Evolutionary conservation across 2,113 vertebrate species (phyloP).

Genomic region (Athene cunicularia): DNA sequence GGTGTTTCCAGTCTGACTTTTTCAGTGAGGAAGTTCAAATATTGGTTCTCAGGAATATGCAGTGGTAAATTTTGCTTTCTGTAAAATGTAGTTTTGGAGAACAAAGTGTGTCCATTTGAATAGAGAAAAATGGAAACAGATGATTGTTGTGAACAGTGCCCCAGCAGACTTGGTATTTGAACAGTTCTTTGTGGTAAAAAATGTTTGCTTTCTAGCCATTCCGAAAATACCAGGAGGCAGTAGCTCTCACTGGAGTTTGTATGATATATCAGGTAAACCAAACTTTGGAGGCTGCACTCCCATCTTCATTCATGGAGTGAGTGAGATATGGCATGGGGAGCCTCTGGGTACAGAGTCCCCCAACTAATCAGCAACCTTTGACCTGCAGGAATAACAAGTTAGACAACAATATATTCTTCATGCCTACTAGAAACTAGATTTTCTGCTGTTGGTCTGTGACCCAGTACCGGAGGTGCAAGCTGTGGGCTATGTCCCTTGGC

Average conservation of each 20-base stretch:
- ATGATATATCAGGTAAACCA: not conserved
- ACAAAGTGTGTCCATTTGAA: not conserved
- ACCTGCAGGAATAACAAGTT: not conserved
- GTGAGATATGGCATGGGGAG: accelerated
- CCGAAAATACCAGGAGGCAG: not conserved
- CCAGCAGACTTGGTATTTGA: not conserved
- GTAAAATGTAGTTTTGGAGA: not conserved
- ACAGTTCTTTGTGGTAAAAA: not conserved
- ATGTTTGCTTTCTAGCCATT: not conserved
- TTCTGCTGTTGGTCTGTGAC: not conserved
- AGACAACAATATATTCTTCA: not conserved
- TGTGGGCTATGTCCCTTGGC: accelerated
- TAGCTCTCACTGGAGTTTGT: not conserved
- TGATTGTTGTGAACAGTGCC: not conserved
- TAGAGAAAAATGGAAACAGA: not conserved
- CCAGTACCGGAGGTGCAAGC: accelerated
- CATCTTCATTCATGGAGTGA: not conserved
- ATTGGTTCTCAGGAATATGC: not conserved
- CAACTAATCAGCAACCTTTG: not conserved
- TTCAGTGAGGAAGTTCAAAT: not conserved
- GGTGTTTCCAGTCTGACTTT: not conserved
- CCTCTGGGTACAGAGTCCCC: not conserved
- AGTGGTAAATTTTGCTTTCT: not conserved
- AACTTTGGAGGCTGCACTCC: not conserved
- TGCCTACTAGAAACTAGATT: not conserved